Base-by-base conservation (phyloP, 1,140 invertebrate genomes). In the Patella vulgata region DNA sequence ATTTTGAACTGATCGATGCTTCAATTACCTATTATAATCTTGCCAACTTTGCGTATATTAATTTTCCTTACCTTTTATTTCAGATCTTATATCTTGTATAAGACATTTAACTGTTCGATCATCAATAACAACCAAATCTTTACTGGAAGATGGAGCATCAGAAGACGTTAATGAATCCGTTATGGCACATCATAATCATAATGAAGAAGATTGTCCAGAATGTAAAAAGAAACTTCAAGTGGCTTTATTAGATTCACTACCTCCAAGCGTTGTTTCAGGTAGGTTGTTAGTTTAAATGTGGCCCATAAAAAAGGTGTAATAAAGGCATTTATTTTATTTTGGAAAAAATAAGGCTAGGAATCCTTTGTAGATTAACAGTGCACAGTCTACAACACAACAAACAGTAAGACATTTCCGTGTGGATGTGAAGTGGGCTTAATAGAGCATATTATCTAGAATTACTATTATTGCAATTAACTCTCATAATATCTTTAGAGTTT, bases 201-300 rank as follows among this genome's bases (percentile, higher is more conserved):
- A 70, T 28, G 63, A 59, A 25, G 48, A 69, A 12, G 52, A 66
- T 27, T 75, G 71, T 54, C 46, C 66, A 17, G 73, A 75, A 2
- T 75, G 76, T 56, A 73, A 63, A 46, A 65, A 68, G 40, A 74
- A 75, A 48, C 19, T 63, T 11, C 68, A 75, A 14, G 57, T 64
- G n/a, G 79, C 77, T 9, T 63, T 72, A 8, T 28, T 74, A 36
- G 75, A 80, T 39, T 75, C 68, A 46, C 62, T 84, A 25, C 81
- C 81, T 27, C 77, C 77, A 42, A 54, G 62, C 19, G 79, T 83
- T 52, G 74, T 74, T 3, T 54, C 65, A 55, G 80, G 81, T 81
- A 70, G n/a, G 47, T 39, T 47, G 93, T 76, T 83, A 88, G 50
- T 27, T 52, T 27, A 52, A 31, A 31, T 31, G 28, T 12, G 19